phyloP scores from a whole-genome alignment of 2,888 invertebrate genomes.

The Lucinisca nassula region DNA sequence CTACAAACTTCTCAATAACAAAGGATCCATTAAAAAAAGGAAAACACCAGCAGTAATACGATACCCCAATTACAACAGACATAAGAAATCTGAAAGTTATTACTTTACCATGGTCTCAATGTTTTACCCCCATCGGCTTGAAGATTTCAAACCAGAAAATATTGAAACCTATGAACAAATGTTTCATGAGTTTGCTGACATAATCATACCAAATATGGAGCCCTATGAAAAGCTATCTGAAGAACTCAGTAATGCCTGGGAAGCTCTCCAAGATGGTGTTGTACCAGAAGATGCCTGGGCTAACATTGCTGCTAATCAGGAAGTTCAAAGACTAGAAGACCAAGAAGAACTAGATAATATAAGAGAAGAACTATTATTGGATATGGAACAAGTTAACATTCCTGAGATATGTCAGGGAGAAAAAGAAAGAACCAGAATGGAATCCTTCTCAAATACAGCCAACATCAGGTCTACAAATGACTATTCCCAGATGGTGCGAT shows the following conservation, averaged over 20 bases:
- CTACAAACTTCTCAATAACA: conserved; percentile 20
- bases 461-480: neutral
- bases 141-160: conserved; percentile 7
- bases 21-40: conserved; percentile 37
- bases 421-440: neutral
- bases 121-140: conserved; percentile 27
- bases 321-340: conserved; percentile 18
- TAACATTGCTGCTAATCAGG: conserved; percentile 31
- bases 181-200: conserved; percentile 12
- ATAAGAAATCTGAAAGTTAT: conserved; percentile 34
- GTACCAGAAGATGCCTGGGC: conserved; percentile 52
- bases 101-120: conserved; percentile 22
- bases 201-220: conserved; percentile 35
- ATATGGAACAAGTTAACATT: neutral
- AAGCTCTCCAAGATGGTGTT: conserved; percentile 10
- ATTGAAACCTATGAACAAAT: conserved; percentile 27
- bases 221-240: conserved; percentile 37
- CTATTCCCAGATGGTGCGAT: neutral
- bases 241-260: conserved; percentile 48
- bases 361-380: neutral
- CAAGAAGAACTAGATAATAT: conserved; percentile 32
- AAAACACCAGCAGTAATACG: conserved; percentile 30
- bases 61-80: conserved; percentile 24
- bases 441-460: neutral
- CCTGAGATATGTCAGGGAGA: neutral